phyloP scores from a whole-genome alignment of 53 echinoderm and acorn worm species.

The Antedon mediterranea region DNA sequence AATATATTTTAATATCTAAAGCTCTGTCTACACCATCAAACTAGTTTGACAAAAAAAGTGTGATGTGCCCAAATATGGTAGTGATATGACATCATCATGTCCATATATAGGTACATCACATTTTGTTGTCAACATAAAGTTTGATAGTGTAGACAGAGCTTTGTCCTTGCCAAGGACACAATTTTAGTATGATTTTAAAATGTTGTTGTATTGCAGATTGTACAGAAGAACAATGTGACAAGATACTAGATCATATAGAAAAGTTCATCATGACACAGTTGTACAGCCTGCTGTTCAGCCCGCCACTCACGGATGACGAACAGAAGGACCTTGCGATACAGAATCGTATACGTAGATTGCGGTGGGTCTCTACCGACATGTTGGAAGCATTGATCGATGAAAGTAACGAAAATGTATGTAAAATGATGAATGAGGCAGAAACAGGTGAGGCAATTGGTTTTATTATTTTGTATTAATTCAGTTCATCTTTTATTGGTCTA shows the following conservation, averaged over 20 bases:
- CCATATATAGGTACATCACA: too few species aligned
- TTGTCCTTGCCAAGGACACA: too few species aligned
- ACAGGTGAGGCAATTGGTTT: slow-evolving; percentile 28
- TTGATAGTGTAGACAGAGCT: too few species aligned
- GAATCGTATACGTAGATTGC: slow-evolving; percentile 78
- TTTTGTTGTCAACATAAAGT: too few species aligned
- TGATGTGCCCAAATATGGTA: too few species aligned
- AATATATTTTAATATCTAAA: too few species aligned
- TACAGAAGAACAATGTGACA: slow-evolving; percentile 38
- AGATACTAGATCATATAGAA: slow-evolving; percentile 84
- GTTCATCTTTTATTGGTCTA: too few species aligned
- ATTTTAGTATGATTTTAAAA: too few species aligned
- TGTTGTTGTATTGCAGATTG: slow-evolving; percentile 21
- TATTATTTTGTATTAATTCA: neutral
- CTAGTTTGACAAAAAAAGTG: too few species aligned
- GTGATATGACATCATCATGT: too few species aligned
- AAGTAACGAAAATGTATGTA: slow-evolving; percentile 32
- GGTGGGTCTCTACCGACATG: slow-evolving; percentile 73
- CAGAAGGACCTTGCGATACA: slow-evolving; percentile 97
- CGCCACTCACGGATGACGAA: slow-evolving; percentile 76
- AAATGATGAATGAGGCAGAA: slow-evolving; percentile 72
- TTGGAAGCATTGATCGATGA: slow-evolving; percentile 79
- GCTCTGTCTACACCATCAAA: too few species aligned
- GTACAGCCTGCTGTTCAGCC: slow-evolving; percentile 71
- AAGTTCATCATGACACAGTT: slow-evolving; percentile 91